A percentile compares a stretch with the other conserved stretches of the same genome.
These are phyloP conservation scores for Okamejei kenojei DNA, from an alignment of 2,797 vertebrate genomes.

Conservation along the genomic window DNA sequence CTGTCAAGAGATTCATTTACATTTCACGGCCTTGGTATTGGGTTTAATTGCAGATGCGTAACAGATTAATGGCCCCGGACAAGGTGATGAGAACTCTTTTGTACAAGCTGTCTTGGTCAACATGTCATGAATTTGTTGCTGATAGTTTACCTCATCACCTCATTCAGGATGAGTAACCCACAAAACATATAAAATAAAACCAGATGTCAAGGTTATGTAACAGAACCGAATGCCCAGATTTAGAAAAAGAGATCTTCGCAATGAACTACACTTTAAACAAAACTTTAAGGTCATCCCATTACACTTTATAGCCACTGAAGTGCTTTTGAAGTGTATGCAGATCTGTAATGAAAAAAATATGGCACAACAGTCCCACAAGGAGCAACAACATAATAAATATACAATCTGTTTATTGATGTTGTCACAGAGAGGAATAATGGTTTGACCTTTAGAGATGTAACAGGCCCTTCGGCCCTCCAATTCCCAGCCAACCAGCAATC, in stretches of 20 bases:
- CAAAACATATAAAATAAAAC: slow-evolving; percentile 5
- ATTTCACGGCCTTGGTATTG: neutral
- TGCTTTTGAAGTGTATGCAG: neutral
- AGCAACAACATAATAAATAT: neutral
- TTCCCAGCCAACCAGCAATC: too few relatives aligned
- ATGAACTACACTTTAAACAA: neutral
- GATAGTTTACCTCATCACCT: slow-evolving; percentile 13
- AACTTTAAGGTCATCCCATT: neutral
- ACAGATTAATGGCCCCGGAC: neutral
- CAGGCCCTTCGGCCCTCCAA: too few relatives aligned
- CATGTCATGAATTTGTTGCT: neutral
- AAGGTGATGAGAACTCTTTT: slow-evolving; percentile 22
- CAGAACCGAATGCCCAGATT: neutral
- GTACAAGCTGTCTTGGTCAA: neutral
- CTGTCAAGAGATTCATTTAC: slow-evolving; percentile 9
- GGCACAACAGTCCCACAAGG: neutral
- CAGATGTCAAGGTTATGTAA: slow-evolving; percentile 3
- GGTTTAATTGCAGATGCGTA: neutral
- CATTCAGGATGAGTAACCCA: neutral
- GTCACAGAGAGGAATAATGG: neutral
- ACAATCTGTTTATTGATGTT: neutral
- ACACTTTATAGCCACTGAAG: neutral
- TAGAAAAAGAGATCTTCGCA: neutral
- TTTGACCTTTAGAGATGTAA: too few relatives aligned
- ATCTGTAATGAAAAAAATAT: neutral